Evolutionary conservation across 2,113 vertebrate species (phyloP), one percentile per base, ranked within the genome.

Genomic region (Bubalus kerabau): DNA sequence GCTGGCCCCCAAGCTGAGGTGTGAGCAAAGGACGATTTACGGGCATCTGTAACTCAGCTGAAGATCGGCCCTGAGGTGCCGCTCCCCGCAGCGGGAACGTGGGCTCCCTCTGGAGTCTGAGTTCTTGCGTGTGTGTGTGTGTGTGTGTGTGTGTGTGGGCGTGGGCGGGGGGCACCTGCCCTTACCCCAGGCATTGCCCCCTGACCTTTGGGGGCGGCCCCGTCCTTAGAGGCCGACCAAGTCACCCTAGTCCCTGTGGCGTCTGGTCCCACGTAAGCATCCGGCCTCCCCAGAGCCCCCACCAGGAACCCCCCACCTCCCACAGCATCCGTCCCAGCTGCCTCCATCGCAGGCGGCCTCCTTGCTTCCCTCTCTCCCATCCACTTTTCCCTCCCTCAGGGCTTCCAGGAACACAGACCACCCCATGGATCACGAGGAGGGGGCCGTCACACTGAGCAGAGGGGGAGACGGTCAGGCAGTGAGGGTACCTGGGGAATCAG

Each of bases 291-390:
- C 74, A 9, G 15, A 21, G 4, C 1, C 14, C 6, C 11, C 19
- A 26, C 7, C 7, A 0, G 40, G 60, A 54, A 1, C 16, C 23
- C 19, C 15, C 48, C 26, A 13, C 36, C 12, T 3, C 10, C 80
- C 19, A 6, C 86, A 1, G n/a, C 30, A 1, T 36, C 43, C 0
- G 0, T 6, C 16, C 14, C 17, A 0, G 24, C 59, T 54, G 28
- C 46, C 60, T 5, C 3, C 15, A 4, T 21, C 0, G 19, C 12
- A 21, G 30, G 7, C 1, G 4, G 30, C 36, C 17, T 4, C 13
- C 59, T 9, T 26, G 40, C 54, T 76, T 23, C 1, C 19, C 8
- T 50, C 17, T 23, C 24, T 46, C n/a, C 11, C 5, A 46, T 64
- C 46, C 40, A 4, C 17, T 30, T 7, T 24, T 57, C 54, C 23